These are phyloP conservation scores for Bujurquina vittata DNA, from an alignment of 2,113 vertebrate species.

Conservation along the genomic window DNA sequence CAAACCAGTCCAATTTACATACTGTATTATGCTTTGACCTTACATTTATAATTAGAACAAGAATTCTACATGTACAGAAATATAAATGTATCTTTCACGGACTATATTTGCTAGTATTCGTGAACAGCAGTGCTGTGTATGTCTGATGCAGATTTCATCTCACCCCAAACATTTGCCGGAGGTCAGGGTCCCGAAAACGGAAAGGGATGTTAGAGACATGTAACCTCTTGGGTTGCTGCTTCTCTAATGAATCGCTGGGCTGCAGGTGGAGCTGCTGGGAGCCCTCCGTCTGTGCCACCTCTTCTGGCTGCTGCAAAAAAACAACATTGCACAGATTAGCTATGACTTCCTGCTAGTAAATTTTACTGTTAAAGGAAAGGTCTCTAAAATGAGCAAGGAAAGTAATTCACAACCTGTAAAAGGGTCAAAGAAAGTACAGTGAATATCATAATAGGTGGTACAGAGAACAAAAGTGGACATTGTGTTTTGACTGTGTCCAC, in stretches of 20 bases:
- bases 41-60: neutral
- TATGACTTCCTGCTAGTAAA: neutral
- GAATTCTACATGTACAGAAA: neutral
- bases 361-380: neutral
- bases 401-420: neutral
- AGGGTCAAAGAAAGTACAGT: neutral
- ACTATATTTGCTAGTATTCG: neutral
- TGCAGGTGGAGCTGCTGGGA: conserved; percentile 89
- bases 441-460: neutral
- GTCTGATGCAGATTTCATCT: conserved; percentile 30
- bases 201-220: conserved; percentile 99
- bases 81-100: neutral
- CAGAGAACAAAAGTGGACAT: neutral
- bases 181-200: conserved; percentile 96
- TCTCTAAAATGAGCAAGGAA: neutral
- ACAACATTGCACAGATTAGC: neutral
- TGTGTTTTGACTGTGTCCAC: neutral
- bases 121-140: neutral
- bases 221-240: conserved; percentile 95
- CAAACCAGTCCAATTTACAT: too few species aligned
- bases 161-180: conserved; percentile 95
- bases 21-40: neutral
- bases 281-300: conserved; percentile 92
- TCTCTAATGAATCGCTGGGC: conserved; percentile 89
- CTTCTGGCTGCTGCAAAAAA: conserved; percentile 87